These are phyloP conservation scores for Bombus turneri DNA, from an alignment of 1,140 invertebrate genomes.

Conservation along the genomic window DNA sequence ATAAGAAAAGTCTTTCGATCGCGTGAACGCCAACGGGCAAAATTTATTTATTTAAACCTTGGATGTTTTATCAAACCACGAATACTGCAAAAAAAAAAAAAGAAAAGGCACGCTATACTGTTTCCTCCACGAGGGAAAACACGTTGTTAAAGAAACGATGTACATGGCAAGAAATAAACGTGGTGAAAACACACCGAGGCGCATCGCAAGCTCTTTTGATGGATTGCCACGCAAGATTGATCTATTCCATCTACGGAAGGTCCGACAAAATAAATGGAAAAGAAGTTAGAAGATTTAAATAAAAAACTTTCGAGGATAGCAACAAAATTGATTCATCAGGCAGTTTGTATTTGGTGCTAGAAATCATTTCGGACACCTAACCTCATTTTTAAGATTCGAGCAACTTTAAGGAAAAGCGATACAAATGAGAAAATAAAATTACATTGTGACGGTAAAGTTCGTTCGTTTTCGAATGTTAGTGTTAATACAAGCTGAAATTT, in stretches of 20 bases:
- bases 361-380: neutral
- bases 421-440: too few species aligned
- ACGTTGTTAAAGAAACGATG: neutral
- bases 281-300: neutral
- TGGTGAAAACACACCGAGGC: neutral
- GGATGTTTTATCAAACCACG: neutral
- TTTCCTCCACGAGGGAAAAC: neutral
- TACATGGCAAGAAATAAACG: conserved; percentile 19
- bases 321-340: neutral
- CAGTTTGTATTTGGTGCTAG: neutral
- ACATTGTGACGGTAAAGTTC: too few species aligned
- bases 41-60: neutral
- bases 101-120: too few species aligned
- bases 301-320: neutral
- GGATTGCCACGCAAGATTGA: conserved; percentile 24
- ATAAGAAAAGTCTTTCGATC: neutral
- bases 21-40: neutral
- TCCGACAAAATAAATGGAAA: conserved; percentile 12
- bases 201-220: conserved; percentile 11
- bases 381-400: neutral
- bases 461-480: too few species aligned
- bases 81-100: neutral
- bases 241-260: conserved; percentile 6
- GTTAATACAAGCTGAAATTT: neutral
- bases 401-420: neutral